Conservation (phyloP, 2,113 vertebrate species). For the Grammomys dolichurus region DNA sequence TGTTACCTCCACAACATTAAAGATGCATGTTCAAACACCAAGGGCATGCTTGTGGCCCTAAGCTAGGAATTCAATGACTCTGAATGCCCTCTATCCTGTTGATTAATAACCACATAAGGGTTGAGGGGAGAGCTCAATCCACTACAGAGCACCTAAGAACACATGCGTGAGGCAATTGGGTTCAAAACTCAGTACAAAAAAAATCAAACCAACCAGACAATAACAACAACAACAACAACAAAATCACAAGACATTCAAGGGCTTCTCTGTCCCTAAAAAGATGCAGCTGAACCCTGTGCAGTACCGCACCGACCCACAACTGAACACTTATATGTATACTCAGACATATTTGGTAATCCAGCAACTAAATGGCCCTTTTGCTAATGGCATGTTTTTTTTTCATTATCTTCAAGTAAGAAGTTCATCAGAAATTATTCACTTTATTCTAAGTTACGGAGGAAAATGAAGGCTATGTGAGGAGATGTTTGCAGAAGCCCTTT, state of each 20-base stretch:
- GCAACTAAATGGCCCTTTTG: conserved; percentile 70
- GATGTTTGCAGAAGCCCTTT: conserved; percentile 64
- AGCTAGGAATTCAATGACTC: neutral
- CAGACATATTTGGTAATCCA: conserved; percentile 72
- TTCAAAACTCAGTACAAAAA: neutral
- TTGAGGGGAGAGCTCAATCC: too few relatives aligned
- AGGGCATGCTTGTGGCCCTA: neutral
- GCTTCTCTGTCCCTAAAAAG: neutral
- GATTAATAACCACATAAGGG: neutral
- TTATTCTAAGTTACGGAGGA: conserved; percentile 72
- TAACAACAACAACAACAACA: neutral
- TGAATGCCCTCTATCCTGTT: accelerated
- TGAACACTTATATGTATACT: conserved; percentile 49
- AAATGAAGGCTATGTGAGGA: conserved; percentile 63
- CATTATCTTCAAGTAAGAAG: conserved; percentile 75
- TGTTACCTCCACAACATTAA: neutral
- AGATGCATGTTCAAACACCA: neutral
- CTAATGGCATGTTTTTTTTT: conserved; percentile 71
- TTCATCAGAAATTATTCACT: conserved; percentile 80
- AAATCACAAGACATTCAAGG: neutral
- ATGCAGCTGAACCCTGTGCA: neutral
- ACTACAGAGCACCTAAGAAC: neutral
- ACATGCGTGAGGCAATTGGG: neutral
- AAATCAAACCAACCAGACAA: neutral
- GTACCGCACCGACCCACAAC: neutral